Evolutionary conservation across 2,113 vertebrate genomes (phyloP).

Genomic region (Zingel zingel): DNA sequence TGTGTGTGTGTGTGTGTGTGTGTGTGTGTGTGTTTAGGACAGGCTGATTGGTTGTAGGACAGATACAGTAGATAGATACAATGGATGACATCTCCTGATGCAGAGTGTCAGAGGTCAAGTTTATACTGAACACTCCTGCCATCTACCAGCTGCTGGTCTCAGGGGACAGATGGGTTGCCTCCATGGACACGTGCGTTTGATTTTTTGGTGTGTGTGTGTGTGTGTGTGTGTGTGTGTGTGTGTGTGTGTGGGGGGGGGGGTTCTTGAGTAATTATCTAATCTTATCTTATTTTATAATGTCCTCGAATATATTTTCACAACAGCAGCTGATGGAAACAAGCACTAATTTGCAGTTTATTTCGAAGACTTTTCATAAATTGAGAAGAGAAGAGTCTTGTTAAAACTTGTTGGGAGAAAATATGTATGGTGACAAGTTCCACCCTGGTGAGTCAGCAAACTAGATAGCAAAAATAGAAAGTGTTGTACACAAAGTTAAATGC

Average conservation of each 20-base stretch:
- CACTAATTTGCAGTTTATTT: too few relatives aligned
- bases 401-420: background rate
- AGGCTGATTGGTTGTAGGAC: constrained; percentile 38
- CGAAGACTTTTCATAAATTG: too few relatives aligned
- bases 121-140: constrained; percentile 28
- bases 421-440: background rate
- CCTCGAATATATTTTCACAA: too few relatives aligned
- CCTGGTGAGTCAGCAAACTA: constrained; percentile 12
- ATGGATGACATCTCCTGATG: constrained; percentile 19
- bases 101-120: constrained; percentile 48
- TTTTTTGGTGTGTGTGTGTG: background rate
- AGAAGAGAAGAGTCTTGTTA: background rate
- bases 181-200: constrained; percentile 4
- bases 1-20: constrained; percentile 35
- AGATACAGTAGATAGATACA: constrained; percentile 30
- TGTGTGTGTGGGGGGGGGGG: background rate
- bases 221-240: background rate
- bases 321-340: too few relatives aligned
- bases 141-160: constrained; percentile 61
- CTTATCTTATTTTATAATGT: background rate
- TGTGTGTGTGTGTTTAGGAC: constrained; percentile 23
- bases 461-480: background rate
- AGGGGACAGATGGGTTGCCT: constrained; percentile 61
- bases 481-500: background rate
- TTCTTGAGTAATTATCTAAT: background rate